Conservation (phyloP, 2,797 vertebrate genomes). For the Apodemus agrarius region DNA sequence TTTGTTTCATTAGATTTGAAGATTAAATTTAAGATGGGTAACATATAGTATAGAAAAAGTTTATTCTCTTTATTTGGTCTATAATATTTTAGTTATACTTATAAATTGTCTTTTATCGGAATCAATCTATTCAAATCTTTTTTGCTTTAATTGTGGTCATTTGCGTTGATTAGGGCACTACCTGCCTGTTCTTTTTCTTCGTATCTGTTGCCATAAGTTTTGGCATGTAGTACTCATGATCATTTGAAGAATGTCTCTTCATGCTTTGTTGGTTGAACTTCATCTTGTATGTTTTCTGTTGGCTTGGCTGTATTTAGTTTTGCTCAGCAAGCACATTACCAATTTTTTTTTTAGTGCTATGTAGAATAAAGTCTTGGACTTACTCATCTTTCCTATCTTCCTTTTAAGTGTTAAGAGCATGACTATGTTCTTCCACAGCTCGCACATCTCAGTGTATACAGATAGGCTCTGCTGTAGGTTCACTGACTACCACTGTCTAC, state of each 20-base stretch:
- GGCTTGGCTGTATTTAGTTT: neutral
- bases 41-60: neutral
- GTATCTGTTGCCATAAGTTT: neutral
- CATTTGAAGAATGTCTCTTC: neutral
- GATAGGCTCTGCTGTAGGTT: neutral
- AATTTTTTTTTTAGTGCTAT: neutral
- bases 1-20: conserved; percentile 6
- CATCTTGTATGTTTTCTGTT: neutral
- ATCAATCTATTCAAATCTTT: neutral
- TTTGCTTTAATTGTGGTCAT: neutral
- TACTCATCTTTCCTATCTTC: neutral
- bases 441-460: neutral
- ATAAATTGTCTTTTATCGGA: neutral
- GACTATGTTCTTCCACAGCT: neutral
- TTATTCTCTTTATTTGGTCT: conserved; percentile 28
- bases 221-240: neutral
- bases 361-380: neutral
- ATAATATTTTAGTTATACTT: conserved; percentile 16
- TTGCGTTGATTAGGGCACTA: neutral
- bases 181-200: neutral
- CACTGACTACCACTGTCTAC: neutral
- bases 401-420: neutral
- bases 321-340: neutral
- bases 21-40: conserved; percentile 40
- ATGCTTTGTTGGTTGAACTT: neutral